Percentiles rank a stretch among this genome's conserved stretches.
Evolutionary conservation across 2,888 invertebrate species (phyloP).

Genomic region (Athalia cordata): DNA sequence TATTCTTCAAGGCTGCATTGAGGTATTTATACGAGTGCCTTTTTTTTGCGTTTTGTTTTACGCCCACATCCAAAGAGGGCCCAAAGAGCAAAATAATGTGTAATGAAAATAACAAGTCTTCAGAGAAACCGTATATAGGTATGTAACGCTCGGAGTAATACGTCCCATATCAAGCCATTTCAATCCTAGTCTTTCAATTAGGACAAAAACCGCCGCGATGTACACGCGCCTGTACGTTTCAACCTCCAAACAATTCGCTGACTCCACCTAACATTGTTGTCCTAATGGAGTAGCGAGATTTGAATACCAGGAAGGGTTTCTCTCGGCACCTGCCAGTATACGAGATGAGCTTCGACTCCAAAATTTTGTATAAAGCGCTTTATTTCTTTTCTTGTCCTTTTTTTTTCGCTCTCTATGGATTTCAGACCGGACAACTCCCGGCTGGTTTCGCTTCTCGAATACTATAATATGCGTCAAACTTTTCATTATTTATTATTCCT

Average conservation of each 20-base stretch:
- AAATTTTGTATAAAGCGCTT: too few species aligned
- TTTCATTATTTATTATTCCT: too few species aligned
- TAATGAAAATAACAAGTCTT: too few species aligned
- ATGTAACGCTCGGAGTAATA: not conserved
- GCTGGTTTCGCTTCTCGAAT: too few species aligned
- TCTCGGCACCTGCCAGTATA: not conserved
- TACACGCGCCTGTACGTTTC: not conserved
- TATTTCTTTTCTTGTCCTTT: too few species aligned
- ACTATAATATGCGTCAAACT: too few species aligned
- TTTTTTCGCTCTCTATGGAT: too few species aligned
- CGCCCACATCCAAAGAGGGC: too few species aligned
- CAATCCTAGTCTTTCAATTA: conserved; percentile 10
- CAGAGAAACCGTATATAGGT: too few species aligned
- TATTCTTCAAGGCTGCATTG: not conserved
- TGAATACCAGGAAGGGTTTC: conserved; percentile 22
- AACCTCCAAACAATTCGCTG: conserved; percentile 8
- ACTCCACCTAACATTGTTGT: not conserved
- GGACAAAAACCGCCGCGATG: not conserved
- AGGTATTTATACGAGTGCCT: not conserved
- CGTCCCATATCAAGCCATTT: not conserved
- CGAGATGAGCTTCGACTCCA: not conserved
- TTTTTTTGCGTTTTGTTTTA: too few species aligned
- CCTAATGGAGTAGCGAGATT: conserved; percentile 12
- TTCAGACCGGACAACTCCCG: too few species aligned
- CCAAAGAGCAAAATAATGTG: too few species aligned